Conservation (phyloP, 2,113 vertebrate genomes). For the Paramormyrops kingsleyae region DNA sequence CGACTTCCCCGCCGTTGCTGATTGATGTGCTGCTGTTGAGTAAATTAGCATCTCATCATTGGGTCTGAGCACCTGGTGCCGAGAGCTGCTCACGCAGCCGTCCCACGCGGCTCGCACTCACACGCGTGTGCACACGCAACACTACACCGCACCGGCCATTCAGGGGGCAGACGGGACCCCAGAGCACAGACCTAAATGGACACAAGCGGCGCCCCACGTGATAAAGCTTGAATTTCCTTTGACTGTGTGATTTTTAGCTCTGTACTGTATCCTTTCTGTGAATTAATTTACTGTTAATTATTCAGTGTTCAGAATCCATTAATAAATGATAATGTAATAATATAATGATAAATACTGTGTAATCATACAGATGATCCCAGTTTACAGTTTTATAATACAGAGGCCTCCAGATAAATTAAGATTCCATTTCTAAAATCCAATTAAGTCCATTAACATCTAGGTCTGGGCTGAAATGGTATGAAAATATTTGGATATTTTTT, state of each 20-base stretch:
- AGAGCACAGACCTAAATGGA: not conserved
- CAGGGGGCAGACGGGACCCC: not conserved
- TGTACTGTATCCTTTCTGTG: not conserved
- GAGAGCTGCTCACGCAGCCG: not conserved
- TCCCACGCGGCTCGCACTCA: not conserved
- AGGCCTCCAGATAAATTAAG: constrained; percentile 3
- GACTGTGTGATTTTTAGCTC: not conserved
- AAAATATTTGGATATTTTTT: constrained; percentile 1
- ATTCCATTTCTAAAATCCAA: constrained; percentile 6
- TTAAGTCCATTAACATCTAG: constrained; percentile 5
- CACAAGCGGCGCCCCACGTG: not conserved
- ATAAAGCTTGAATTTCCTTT: not conserved
- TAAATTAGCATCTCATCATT: constrained; percentile 18
- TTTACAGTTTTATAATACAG: not conserved
- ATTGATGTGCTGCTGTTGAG: constrained; percentile 9
- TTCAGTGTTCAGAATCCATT: constrained; percentile 4
- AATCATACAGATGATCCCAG: not conserved
- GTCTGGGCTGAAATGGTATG: not conserved
- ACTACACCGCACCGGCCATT: not conserved
- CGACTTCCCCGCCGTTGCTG: not conserved
- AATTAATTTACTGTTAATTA: constrained; percentile 3
- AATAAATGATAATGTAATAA: constrained; percentile 7
- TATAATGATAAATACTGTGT: constrained; percentile 1
- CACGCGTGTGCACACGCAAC: not conserved
- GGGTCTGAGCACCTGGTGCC: constrained; percentile 10